phyloP scores from a whole-genome alignment of 1,140 invertebrate species.

The Neodiprion fabricii region DNA sequence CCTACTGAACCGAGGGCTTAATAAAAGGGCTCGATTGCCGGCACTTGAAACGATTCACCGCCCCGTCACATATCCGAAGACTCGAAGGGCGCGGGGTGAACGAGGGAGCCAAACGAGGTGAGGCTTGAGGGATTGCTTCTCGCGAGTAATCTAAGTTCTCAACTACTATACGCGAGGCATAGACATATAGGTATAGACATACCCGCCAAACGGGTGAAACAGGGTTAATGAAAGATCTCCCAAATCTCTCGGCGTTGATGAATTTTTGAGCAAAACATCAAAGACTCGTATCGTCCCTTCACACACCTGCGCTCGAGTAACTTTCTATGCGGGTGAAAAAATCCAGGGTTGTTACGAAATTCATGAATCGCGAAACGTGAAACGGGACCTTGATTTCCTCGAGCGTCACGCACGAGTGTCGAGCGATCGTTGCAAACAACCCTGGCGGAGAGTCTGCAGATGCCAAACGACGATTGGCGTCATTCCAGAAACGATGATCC shows the following conservation, averaged over 20 bases:
- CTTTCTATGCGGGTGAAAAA: too few species aligned
- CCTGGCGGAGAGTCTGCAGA: neutral
- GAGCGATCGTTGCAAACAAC: neutral
- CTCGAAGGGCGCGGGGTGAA: neutral
- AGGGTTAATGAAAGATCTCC: too few species aligned
- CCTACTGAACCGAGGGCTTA: neutral
- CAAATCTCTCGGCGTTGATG: too few species aligned
- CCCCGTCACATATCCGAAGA: neutral
- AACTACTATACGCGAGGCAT: too few species aligned
- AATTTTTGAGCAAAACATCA: too few species aligned
- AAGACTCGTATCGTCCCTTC: too few species aligned
- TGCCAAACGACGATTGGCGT: conserved; percentile 1
- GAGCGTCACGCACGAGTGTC: neutral
- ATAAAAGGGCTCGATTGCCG: neutral
- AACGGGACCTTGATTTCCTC: neutral
- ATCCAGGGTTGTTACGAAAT: too few species aligned
- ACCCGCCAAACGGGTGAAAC: too few species aligned
- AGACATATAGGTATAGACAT: too few species aligned
- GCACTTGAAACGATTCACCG: too few species aligned
- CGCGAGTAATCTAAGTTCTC: conserved; percentile 1
- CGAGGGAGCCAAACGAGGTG: neutral
- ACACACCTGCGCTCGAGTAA: too few species aligned
- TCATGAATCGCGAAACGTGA: neutral
- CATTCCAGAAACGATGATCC: neutral
- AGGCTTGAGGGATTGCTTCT: neutral